Percentiles rank a stretch among this genome's conserved stretches.
These are phyloP conservation scores for Drosophila cardini DNA, from an alignment of 1,140 invertebrate genomes.

Conservation along the genomic window DNA sequence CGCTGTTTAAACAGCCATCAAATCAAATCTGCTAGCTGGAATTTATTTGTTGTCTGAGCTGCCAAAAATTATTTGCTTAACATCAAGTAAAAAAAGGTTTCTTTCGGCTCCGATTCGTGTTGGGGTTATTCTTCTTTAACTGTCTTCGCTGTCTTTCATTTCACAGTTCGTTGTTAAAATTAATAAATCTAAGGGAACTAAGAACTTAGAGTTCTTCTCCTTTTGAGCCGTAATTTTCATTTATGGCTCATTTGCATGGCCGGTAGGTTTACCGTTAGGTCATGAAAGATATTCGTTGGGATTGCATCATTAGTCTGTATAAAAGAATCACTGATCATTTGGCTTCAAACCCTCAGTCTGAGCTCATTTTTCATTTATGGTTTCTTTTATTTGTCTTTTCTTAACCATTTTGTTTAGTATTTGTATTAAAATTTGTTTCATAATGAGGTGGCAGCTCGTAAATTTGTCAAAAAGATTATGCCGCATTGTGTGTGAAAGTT, in stretches of 20 bases:
- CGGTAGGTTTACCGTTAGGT: constrained; percentile 60
- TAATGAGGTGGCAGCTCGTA: constrained; percentile 74
- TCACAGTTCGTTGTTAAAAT: constrained; percentile 71
- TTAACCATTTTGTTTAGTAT: constrained; percentile 23
- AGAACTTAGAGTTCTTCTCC: constrained; percentile 8
- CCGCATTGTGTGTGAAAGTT: constrained; percentile 34
- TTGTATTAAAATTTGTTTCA: constrained; percentile 68
- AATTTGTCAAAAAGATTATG: constrained; percentile 54
- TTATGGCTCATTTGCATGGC: constrained; percentile 78
- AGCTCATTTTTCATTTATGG: constrained; percentile 45
- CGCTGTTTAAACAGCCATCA: constrained; percentile 29
- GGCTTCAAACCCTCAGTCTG: constrained; percentile 1
- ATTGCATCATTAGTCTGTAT: constrained; percentile 64
- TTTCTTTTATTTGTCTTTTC: background rate
- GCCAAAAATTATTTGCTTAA: constrained; percentile 37
- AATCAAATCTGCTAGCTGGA: constrained; percentile 17
- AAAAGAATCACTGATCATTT: constrained; percentile 35
- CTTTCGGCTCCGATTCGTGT: constrained; percentile 3
- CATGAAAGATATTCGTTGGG: constrained; percentile 50
- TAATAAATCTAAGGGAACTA: constrained; percentile 60
- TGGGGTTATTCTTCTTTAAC: constrained; percentile 19
- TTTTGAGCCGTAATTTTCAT: constrained; percentile 56
- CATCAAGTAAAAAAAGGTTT: constrained; percentile 15
- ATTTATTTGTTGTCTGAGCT: constrained; percentile 12
- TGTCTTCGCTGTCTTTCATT: constrained; percentile 30